Base-by-base conservation (phyloP, 2,888 invertebrate genomes). In the Harpagoxenus sublaevis region DNA sequence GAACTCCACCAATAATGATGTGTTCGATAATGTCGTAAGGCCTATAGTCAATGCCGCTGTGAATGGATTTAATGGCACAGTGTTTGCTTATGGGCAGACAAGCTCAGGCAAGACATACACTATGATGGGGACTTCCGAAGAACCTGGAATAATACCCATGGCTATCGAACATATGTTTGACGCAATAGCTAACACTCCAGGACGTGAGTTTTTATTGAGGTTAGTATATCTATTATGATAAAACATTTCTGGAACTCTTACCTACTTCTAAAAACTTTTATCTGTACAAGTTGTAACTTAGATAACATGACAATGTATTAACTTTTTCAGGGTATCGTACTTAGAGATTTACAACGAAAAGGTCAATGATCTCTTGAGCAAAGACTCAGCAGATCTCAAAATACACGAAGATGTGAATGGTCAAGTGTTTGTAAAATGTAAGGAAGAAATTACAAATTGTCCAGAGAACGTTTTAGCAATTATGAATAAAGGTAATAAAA, bases 61-160 rank as follows among this genome's bases (percentile, higher is more conserved):
- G 18, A 96, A 96, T 87, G 98, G 98, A 2, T 97, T 98, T 91
- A 98, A 98, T 94, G 98, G 98, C 1, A 98, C 98, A 0, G 97
- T 99, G 88, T 98, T 99, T 95, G 98, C 98, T 0, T 99, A 99
- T 94, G 98, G 98, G 9, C 98, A 98, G 95, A 98, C 98, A 5
- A 97, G 98, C 0, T 98, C 98, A 0, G 99, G 98, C 78, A 98
- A 98, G 95, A 98, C 98, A 0, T 97, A 97, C 91, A 98, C 98
- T 0, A 98, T 98, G 97, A 96, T 97, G 93, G 99, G 99, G 0
- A 96, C 96, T 51, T 95, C 96, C 0, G 91, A 95, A 0, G 96
- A 97, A 57, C 97, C 96, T 0, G 99, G 99, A 0, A 97, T 99
- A 10, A 97, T 98, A 92, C 96, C 97, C 0, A 93, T 97, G 55